These are phyloP conservation scores for Automeris io DNA, from an alignment of 2,888 invertebrate species.

Conservation along the genomic window DNA sequence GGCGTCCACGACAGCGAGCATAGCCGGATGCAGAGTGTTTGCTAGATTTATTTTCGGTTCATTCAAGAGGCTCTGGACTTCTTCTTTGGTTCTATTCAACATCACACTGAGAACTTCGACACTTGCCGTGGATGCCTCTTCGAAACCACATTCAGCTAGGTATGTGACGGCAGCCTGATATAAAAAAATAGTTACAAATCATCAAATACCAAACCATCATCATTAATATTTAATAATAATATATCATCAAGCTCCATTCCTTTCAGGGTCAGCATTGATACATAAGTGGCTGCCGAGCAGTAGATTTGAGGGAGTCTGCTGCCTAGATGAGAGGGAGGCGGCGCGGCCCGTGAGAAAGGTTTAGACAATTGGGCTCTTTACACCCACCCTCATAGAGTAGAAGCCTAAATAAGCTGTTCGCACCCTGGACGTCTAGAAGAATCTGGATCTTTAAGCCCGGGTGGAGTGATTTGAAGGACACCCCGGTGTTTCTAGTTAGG, in stretches of 20 bases:
- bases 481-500: too few species aligned
- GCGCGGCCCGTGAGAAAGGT: too few species aligned
- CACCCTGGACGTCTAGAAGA: too few species aligned
- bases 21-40: constrained; percentile 44
- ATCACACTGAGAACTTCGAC: constrained; percentile 42
- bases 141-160: constrained; percentile 62
- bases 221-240: not conserved
- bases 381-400: too few species aligned
- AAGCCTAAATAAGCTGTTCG: too few species aligned
- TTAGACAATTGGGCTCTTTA: too few species aligned
- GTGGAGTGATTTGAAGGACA: too few species aligned
- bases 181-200: not conserved
- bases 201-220: not conserved
- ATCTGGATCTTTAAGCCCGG: too few species aligned
- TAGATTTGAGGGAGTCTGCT: too few species aligned
- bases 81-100: constrained; percentile 51
- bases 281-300: too few species aligned
- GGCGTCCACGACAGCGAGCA: constrained; percentile 47
- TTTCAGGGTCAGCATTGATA: not conserved
- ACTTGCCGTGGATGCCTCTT: constrained; percentile 49
- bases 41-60: constrained; percentile 27
- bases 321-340: too few species aligned
- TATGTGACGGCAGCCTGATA: constrained; percentile 52
- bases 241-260: too few species aligned
- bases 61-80: constrained; percentile 41